These are phyloP conservation scores for Artibeus jamaicensis DNA, from an alignment of 2,797 vertebrate species.

Conservation along the genomic window DNA sequence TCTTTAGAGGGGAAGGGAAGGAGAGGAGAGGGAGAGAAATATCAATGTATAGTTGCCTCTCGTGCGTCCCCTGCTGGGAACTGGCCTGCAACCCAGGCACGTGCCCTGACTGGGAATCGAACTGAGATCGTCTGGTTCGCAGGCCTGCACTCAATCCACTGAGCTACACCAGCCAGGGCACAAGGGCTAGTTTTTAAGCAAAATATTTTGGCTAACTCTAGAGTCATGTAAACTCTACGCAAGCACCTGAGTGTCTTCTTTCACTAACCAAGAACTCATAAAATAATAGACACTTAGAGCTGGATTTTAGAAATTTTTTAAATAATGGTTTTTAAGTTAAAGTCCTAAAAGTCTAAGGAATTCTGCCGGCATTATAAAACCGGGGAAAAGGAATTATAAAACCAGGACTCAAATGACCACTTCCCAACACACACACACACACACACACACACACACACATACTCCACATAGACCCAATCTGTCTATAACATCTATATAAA, in stretches of 20 bases:
- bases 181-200: not conserved
- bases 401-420: not conserved
- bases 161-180: no score
- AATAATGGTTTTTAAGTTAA: conserved; percentile 25
- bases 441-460: not conserved
- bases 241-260: not conserved
- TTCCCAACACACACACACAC: not conserved
- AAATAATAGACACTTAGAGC: not conserved
- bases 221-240: not conserved
- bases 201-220: not conserved
- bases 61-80: no score
- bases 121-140: no score
- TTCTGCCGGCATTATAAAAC: not conserved
- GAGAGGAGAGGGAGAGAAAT: no score
- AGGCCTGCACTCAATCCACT: no score
- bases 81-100: no score
- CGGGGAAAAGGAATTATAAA: not conserved
- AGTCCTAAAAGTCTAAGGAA: not conserved
- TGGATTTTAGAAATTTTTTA: conserved; percentile 32
- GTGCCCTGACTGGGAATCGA: no score
- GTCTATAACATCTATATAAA: not conserved
- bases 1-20: no score
- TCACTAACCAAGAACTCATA: not conserved
- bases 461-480: not conserved
- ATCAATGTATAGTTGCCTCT: no score